Percentiles rank a stretch among this genome's conserved stretches.
These are phyloP conservation scores for Phyllotreta striolata DNA, from an alignment of 2,888 invertebrate genomes.

Conservation along the genomic window DNA sequence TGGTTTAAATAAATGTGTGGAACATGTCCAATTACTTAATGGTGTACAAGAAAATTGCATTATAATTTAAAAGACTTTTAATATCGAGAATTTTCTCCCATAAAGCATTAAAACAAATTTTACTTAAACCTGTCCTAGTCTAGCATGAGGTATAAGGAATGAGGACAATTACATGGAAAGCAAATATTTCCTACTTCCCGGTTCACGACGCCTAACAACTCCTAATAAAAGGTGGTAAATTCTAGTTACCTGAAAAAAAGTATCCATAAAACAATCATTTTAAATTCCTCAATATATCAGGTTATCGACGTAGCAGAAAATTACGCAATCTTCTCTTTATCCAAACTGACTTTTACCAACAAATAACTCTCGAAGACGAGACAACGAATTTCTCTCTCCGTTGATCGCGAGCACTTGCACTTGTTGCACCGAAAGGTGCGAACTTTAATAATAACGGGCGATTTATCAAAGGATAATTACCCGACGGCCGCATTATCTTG, in stretches of 20 bases:
- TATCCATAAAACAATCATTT: conserved; percentile 6
- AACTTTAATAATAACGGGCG: conserved; percentile 10
- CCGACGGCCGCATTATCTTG: conserved; percentile 8
- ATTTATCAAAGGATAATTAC: conserved; percentile 16
- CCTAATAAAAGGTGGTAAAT: conserved; percentile 5
- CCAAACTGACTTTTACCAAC: conserved; percentile 2
- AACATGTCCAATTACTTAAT: too few relatives aligned
- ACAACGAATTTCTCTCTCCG: conserved; percentile 16
- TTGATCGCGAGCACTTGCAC: conserved; percentile 5
- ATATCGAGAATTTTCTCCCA: too few relatives aligned
- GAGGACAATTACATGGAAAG: too few relatives aligned
- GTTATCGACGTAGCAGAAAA: conserved; percentile 17
- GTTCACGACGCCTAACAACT: neutral
- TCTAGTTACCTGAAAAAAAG: neutral
- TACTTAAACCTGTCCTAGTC: too few relatives aligned
- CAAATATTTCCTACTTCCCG: conserved; percentile 3
- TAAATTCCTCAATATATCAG: conserved; percentile 15
- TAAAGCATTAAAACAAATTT: too few relatives aligned
- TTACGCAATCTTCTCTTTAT: conserved; percentile 17
- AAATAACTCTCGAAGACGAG: conserved; percentile 1
- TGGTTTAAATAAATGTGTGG: too few relatives aligned
- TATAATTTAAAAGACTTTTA: too few relatives aligned
- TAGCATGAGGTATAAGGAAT: too few relatives aligned
- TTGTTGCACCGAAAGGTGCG: conserved; percentile 14
- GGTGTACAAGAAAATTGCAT: too few relatives aligned